These are phyloP conservation scores for Ophion ellenae DNA, from an alignment of 2,888 invertebrate species.

Conservation along the genomic window DNA sequence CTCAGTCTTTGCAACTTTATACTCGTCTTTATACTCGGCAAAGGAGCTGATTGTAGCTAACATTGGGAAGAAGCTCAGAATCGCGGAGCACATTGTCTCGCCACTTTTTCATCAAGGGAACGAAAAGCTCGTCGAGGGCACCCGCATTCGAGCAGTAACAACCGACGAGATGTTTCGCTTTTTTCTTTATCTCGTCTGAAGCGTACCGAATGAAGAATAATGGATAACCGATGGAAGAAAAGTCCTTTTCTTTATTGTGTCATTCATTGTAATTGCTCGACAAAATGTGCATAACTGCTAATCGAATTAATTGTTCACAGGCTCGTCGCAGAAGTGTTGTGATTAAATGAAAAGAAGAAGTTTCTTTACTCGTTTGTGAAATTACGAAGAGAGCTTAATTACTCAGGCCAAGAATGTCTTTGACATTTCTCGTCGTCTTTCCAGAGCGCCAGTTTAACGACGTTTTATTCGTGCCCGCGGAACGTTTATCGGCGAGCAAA, in stretches of 20 bases:
- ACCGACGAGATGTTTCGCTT: background rate
- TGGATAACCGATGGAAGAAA: background rate
- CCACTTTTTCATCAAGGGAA: background rate
- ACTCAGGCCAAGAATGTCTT: background rate
- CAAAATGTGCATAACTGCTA: background rate
- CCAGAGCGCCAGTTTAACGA: background rate
- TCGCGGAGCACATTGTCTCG: slow-evolving; percentile 18
- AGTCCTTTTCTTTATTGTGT: background rate
- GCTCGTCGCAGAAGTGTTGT: background rate
- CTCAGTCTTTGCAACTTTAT: background rate
- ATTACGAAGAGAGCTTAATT: background rate
- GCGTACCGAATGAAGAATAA: background rate
- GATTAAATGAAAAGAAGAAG: background rate
- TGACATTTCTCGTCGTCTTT: background rate
- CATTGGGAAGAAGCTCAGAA: background rate
- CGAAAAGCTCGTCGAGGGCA: background rate
- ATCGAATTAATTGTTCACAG: background rate
- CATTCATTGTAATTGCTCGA: background rate
- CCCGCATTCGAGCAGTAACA: slow-evolving; percentile 12
- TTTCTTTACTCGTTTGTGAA: background rate
- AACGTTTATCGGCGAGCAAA: background rate
- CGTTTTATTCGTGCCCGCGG: background rate
- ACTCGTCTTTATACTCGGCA: slow-evolving; percentile 7
- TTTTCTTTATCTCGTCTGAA: background rate
- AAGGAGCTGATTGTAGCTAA: background rate